Evolutionary conservation across 2,888 invertebrate species (phyloP).

Genomic region (Diaprepes abbreviatus): DNA sequence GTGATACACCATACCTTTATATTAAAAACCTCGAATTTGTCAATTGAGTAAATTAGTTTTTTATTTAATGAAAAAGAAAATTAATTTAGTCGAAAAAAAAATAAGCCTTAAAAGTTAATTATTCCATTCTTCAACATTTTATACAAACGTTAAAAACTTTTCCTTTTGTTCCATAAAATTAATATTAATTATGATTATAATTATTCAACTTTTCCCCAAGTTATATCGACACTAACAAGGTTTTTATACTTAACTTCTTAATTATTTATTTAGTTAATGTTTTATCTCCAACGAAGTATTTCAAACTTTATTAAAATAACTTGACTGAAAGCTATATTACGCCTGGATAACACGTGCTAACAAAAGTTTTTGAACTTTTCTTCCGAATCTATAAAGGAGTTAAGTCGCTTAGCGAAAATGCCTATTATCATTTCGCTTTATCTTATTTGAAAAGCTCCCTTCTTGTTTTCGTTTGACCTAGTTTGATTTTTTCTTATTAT

Average conservation of each 20-base stretch:
- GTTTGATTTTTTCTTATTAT: too few relatives aligned
- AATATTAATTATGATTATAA: constrained; percentile 14
- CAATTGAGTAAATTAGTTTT: too few relatives aligned
- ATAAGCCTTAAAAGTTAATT: too few relatives aligned
- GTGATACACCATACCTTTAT: too few relatives aligned
- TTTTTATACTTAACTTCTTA: constrained; percentile 30
- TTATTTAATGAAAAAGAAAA: too few relatives aligned
- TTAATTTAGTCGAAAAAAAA: too few relatives aligned
- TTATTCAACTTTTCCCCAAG: constrained; percentile 6
- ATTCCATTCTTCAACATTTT: not conserved
- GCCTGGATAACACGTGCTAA: constrained; percentile 38
- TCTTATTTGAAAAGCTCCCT: too few relatives aligned
- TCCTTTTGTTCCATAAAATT: not conserved
- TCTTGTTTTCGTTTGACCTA: too few relatives aligned
- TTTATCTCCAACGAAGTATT: constrained; percentile 28
- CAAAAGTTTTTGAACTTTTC: constrained; percentile 31
- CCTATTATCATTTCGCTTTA: not conserved
- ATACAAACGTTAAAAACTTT: not conserved
- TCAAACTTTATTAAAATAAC: constrained; percentile 44
- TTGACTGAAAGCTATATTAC: constrained; percentile 26
- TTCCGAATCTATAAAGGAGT: constrained; percentile 29
- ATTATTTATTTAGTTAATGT: constrained; percentile 40
- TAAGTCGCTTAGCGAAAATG: not conserved
- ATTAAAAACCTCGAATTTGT: too few relatives aligned
- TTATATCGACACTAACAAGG: constrained; percentile 15